Evolutionary conservation across 2,797 vertebrate genomes (phyloP).

Genomic region (Mormyrops attenuatus): DNA sequence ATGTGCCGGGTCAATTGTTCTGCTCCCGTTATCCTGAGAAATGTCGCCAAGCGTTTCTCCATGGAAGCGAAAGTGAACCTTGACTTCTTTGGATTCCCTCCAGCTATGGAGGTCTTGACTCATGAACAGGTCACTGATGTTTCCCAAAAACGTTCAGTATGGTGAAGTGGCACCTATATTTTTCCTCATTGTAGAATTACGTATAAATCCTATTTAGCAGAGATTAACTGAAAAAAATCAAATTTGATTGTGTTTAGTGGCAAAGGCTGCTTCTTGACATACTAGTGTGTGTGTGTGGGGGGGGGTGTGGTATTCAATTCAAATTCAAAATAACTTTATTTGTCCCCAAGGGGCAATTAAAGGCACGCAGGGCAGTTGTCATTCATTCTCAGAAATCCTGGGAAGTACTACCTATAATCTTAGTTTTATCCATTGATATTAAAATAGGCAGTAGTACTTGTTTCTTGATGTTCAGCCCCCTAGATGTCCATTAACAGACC

Average conservation of each 20-base stretch:
- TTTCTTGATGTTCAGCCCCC: neutral
- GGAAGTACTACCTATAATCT: neutral
- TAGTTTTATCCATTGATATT: neutral
- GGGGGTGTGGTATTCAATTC: neutral
- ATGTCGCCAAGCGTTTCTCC: conserved; percentile 53
- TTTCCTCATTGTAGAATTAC: neutral
- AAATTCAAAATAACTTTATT: too few relatives aligned
- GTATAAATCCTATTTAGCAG: neutral
- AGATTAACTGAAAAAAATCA: neutral
- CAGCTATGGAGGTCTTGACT: neutral
- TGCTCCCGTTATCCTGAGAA: conserved; percentile 60
- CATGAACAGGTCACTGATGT: neutral
- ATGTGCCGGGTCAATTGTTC: conserved; percentile 62
- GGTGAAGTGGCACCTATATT: neutral
- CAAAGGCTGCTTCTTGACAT: neutral
- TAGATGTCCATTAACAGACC: neutral
- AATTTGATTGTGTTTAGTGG: neutral
- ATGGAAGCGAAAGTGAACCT: neutral
- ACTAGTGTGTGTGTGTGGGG: neutral
- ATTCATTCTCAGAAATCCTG: neutral
- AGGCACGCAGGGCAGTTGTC: too few relatives aligned
- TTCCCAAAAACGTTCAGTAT: neutral
- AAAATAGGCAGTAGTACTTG: neutral
- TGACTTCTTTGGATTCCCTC: neutral
- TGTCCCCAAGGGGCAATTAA: too few relatives aligned